These are phyloP conservation scores for Gisinianus flammeolus DNA, from an alignment of 2,888 invertebrate genomes.

Conservation along the genomic window DNA sequence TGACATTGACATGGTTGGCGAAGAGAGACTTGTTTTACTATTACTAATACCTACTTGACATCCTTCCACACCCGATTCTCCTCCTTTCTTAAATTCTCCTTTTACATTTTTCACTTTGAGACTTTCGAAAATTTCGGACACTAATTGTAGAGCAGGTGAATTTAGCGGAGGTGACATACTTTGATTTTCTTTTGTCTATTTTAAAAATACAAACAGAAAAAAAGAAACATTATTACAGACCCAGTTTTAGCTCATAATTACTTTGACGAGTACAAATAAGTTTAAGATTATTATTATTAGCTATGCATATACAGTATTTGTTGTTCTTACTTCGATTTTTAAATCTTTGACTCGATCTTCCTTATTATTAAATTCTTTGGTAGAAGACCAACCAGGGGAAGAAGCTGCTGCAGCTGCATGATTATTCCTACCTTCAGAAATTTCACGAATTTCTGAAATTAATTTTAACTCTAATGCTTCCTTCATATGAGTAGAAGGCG, in stretches of 20 bases:
- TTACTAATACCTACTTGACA: not conserved
- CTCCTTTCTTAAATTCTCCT: slow-evolving; percentile 54
- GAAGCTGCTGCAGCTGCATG: not conserved
- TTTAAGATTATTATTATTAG: no score
- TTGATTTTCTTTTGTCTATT: slow-evolving; percentile 33
- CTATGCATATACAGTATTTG: no score
- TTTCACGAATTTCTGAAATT: slow-evolving; percentile 83
- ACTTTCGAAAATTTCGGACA: slow-evolving; percentile 83
- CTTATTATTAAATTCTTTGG: slow-evolving; percentile 13
- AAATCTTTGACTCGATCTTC: slow-evolving; percentile 31
- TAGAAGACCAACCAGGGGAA: slow-evolving; percentile 27
- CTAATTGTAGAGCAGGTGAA: slow-evolving; percentile 80
- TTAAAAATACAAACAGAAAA: not conserved
- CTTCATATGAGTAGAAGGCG: slow-evolving; percentile 66
- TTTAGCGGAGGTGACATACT: slow-evolving; percentile 62
- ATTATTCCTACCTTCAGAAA: slow-evolving; percentile 62
- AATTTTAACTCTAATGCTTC: slow-evolving; percentile 81
- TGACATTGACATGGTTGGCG: slow-evolving; percentile 13
- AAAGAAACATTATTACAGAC: not conserved
- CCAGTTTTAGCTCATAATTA: no score
- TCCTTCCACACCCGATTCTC: not conserved
- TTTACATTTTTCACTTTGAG: slow-evolving; percentile 71
- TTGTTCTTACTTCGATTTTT: slow-evolving; percentile 18
- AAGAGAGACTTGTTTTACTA: slow-evolving; percentile 12
- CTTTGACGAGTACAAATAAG: no score